phyloP scores from a whole-genome alignment of 2,113 vertebrate genomes.

The Sinocyclocheilus anshuiensis region DNA sequence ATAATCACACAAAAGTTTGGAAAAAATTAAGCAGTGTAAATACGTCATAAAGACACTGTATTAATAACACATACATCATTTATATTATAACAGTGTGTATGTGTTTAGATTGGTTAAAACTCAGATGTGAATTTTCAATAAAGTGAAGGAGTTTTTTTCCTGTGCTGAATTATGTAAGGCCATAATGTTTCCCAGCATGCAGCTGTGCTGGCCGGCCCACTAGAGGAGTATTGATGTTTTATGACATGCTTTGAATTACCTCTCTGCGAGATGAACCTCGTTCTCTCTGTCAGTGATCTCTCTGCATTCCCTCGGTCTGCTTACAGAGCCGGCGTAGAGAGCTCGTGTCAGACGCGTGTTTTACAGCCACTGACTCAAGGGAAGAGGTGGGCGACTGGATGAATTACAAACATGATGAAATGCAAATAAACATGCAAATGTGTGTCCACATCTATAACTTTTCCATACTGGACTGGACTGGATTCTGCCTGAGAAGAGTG shows the following conservation, averaged over 20 bases:
- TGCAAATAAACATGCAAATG: conserved; percentile 39
- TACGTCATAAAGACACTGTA: background rate
- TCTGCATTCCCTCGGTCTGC: background rate
- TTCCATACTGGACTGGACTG: background rate
- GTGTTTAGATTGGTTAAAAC: background rate
- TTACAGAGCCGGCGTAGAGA: background rate
- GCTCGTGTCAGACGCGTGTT: background rate
- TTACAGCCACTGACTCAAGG: conserved; percentile 45
- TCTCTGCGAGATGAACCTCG: conserved; percentile 40
- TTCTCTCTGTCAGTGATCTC: conserved; percentile 1
- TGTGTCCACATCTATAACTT: conserved; percentile 9
- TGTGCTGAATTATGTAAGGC: conserved; percentile 62
- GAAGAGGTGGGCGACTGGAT: conserved; percentile 45
- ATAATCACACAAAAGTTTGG: background rate
- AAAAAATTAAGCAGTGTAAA: background rate
- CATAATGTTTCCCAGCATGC: conserved; percentile 59
- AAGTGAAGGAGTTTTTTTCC: background rate
- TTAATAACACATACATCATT: background rate
- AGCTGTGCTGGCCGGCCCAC: conserved; percentile 51
- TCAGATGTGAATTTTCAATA: background rate
- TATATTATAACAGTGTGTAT: background rate
- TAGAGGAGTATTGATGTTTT: conserved; percentile 65
- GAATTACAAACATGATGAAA: conserved; percentile 69
- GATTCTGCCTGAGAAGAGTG: background rate
- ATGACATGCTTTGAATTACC: conserved; percentile 66